Base-by-base conservation (phyloP, 2,113 vertebrate species). In the Ciconia boyciana region DNA sequence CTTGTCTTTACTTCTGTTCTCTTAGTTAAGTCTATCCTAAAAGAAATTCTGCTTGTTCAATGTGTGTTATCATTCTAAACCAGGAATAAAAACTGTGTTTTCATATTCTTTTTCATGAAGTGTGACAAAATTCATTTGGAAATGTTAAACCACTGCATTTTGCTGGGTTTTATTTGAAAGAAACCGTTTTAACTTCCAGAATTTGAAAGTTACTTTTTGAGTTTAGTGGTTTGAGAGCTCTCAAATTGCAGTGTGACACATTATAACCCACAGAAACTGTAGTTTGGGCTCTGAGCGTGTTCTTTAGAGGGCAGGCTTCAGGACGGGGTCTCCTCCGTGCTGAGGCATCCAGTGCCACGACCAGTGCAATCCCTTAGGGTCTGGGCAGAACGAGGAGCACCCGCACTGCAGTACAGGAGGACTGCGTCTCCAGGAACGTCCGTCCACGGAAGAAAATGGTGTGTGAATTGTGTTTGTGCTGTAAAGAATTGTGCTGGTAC, bases 321-420 rank as follows among this genome's bases (percentile, higher is more conserved):
- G 25, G 18, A 14, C 3, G 2, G 51, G 18, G 29, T 9, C 24
- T 8, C 12, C 21, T 9, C 9, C 3, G 3, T 16, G 34, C 41
- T 21, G 41, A 16, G 13, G 39, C 49, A 55, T 5, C 60, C 36
- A 6, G 24, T 6, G 19, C 43, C 15, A 1, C 9, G 5, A 15
- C 2, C 29, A 13, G 9, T 15, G 5, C 43, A 14, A 5, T 20
- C 32, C 10, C 16, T 10, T 2, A 1, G 44, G 46, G 13, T 51
- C 11, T 1, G 6, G 51, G 39, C 39, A 10, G 31, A 32, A 32
- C 3, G 26, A 25, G 32, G 25, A 54, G 34, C 41, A 12, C 19
- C 44, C 9, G 2, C 5, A 7, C 41, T 4, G 25, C 36, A 10
- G 44, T 5, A 2, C 66, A 13, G 15, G 62, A 13, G 52, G 14